Evolutionary conservation across 2,797 vertebrate species (phyloP), one percentile per base, ranked within the genome.

Genomic region (Pangasius mekongensis): DNA sequence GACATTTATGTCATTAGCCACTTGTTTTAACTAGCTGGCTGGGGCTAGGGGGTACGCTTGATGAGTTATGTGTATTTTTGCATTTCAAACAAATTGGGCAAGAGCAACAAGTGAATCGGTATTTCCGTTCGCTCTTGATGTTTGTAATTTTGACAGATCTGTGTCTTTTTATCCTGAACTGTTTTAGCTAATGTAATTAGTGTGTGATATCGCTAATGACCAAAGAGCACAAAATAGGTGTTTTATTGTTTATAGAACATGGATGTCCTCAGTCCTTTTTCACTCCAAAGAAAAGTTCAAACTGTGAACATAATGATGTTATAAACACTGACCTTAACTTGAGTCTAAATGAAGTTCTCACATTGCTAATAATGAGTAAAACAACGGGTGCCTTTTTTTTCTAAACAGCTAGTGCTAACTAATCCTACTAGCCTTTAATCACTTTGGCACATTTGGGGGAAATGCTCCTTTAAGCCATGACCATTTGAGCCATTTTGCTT

Each of bases 401-500:
- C 20, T 49, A 78, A 86, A 66, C 58, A 81, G 77, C 77, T 30
- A 60, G 8, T 18, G 47, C 49, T 39, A 39, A 86, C 82, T 71
- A 3, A 58, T 64, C 30, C 60, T 78, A 8, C 36, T 64, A 86
- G 81, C 47, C 58, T 84, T 86, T 60, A 80, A 56, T 77, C 24
- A 66, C 30, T 56, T 77, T 43, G 60, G 56, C n/a, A 14, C 39
- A 84, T 71, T 83, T 86, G 73, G 64, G 24, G 49, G 14, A 87
- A 84, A 86, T 49, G 74, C 76, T 60, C 49, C 82, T 81, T 86
- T 89, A 86, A 80, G 84, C 73, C 66, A 33, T 86, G 67, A 87
- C 85, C 74, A 86, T 71, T 80, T 87, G 83, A 89, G 82, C 74
- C 54, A 80, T 84, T 88, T 84, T 78, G 77, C 84, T 85, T 87